Base-by-base conservation (phyloP, 2,113 vertebrate genomes). In the Clarias magur region DNA sequence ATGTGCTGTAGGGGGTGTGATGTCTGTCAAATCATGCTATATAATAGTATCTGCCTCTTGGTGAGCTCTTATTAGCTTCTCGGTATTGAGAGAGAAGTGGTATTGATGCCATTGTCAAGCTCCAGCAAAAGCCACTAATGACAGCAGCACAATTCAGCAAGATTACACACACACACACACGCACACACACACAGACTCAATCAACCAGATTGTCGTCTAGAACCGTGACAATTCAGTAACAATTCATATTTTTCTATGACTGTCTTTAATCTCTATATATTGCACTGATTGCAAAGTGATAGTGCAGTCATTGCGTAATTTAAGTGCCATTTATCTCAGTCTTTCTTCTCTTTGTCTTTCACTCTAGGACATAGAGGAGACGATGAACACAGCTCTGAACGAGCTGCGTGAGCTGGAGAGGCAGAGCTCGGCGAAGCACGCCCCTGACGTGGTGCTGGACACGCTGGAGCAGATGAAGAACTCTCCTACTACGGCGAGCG, bases 301-400 rank as follows among this genome's bases (percentile, higher is more conserved):
- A 68, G 16, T 42, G 57, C 19, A 34, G 27, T 78, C n/a, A 34
- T 12, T n/a, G 56, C 25, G 19, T 78, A 38, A 54, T 13, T 57
- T 56, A 21, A 57, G 5, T 38, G 10, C n/a, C 34, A 48, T 57
- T 42, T 80, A 13, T 9, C 19, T 48, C 87, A 21, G 54, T 48
- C 38, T 59, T 83, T 38, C 25, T 10, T 82, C 63, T 86, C 38
- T 25, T 23, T 48, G n/a, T 65, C 19, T 86, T 85, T 78, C 73
- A 42, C 9, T 17, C 62, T 93, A 99, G 98, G 98, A 99, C 94
- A 99, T 99, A 56, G 98, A 99, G 89, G 98, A 99, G 92, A 99
- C 98, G 0, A 99, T 99, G 98, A 99, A 99, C 94, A 98, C 97
- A 0, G 98, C 98, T 1, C 94, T 99, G 92, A 99, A 98, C 0